Evolutionary conservation across 2,888 invertebrate species (phyloP), one percentile per base, ranked within the genome.

Genomic region (Euphydryas editha): DNA sequence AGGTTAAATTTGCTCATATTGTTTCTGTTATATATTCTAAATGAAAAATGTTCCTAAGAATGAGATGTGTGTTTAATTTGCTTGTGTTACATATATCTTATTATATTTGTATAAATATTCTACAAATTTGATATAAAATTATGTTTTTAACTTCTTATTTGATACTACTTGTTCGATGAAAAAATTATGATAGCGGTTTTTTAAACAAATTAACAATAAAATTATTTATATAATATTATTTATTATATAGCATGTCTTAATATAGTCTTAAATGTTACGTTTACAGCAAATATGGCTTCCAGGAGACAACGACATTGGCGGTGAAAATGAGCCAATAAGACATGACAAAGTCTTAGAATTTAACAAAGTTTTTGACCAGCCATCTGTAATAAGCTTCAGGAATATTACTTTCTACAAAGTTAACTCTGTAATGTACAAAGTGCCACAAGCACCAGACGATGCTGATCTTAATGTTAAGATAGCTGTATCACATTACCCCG

Each of bases 241-340:
- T n/a, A n/a, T n/a, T n/a, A n/a, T n/a, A n/a, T n/a, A n/a, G n/a
- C n/a, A n/a, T n/a, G n/a, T n/a, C n/a, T n/a, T n/a, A n/a, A n/a
- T n/a, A n/a, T n/a, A n/a, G n/a, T n/a, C n/a, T n/a, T n/a, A 15
- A 6, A 46, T 10, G 1, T 51, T 51, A 21, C 17, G 5, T 36
- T 88, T 92, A 37, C 86, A 96, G 96, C 94, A 94, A 87, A 93
- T 99, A 61, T 98, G 96, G 94, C 86, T 99, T 70, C 97, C 99
- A 20, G 99, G 99, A 6, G 99, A 99, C 84, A 99, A 99, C 87
- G 99, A 99, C 82, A 97, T 99, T 67, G 99, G 99, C 8, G 99
- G 99, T 15, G 99, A 99, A 88, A 95, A 94, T 69, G 95, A 96
- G 77, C 94, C 94, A 46, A 94, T 97, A 49, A 95, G 94, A 21